These are phyloP conservation scores for Cladorhizidae sp. DNA, from an alignment of 37 sponge, comb jelly and placozoan species.

Conservation along the genomic window DNA sequence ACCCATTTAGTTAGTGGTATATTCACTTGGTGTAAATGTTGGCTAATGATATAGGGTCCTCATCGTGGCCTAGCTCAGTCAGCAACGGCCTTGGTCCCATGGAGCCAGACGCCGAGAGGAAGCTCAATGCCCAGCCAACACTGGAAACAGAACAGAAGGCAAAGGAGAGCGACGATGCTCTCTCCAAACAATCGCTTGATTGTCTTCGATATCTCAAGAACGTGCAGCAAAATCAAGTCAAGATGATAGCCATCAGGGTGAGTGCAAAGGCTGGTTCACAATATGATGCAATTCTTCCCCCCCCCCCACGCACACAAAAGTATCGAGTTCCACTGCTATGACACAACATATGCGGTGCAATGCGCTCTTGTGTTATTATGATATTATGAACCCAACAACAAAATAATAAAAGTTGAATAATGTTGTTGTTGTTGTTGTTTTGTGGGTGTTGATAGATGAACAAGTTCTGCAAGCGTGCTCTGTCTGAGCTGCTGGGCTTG, in stretches of 20 bases:
- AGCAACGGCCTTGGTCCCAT: constrained; percentile 16
- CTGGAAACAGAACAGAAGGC: background rate
- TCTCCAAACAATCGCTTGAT: constrained; percentile 40
- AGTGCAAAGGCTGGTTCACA: background rate
- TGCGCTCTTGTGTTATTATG: background rate
- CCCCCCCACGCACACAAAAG: background rate
- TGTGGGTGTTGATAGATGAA: constrained; percentile 78
- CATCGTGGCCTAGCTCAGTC: constrained; percentile 11
- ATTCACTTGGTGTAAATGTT: background rate
- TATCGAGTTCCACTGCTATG: no score
- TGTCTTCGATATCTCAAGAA: constrained; percentile 45
- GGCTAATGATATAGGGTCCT: background rate
- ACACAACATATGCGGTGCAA: no score
- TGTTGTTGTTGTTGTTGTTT: background rate
- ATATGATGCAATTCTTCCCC: background rate
- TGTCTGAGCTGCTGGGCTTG: constrained; percentile 66
- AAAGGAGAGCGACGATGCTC: background rate
- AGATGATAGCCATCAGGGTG: constrained; percentile 65
- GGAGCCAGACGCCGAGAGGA: constrained; percentile 14
- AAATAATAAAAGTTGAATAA: no score
- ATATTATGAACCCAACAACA: no score
- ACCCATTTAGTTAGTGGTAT: background rate
- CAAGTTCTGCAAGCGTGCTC: constrained; percentile 62
- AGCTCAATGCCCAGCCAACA: background rate
- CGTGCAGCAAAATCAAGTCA: constrained; percentile 46